Base-by-base conservation (phyloP, 2,113 vertebrate genomes). In the Xenopus laevis region DNA sequence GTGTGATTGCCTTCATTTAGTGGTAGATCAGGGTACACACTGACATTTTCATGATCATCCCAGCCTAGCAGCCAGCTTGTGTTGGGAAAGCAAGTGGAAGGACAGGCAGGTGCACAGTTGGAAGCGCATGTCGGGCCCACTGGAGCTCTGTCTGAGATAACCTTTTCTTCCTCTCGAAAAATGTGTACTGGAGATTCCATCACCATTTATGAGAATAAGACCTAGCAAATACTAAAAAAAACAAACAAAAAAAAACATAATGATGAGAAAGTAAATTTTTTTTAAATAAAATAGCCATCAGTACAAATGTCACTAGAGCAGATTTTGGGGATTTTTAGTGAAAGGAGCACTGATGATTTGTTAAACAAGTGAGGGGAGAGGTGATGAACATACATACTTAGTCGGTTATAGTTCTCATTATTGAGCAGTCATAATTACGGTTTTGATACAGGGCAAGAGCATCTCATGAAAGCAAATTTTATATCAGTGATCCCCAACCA, bases 181-280 rank as follows among this genome's bases (percentile, higher is more conserved):
- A 93, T 92, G 74, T 89, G 89, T 0, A 92, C 86, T 0, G 92
- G 89, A 13, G 83, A 79, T 75, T 89, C 92, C 92, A 93, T 92
- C 33, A 45, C 13, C 17, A 61, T 63, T 57, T 18, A 55, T 55
- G 16, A 13, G 23, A 63, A 23, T 15, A 53, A 68, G 10, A 9
- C 50, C 59, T 44, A 18, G 47, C 63, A 23, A 55, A 64, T 13
- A 47, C 65, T 47, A 52, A 10, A 65, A 17, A 65, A 2, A 27
- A 4, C 4, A 27, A 1, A 27, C 1, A 10, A 27, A 65, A 20
- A 45, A 5, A n/a, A 20, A 65, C 17, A 18, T 1, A 13, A 50
- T 27, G 23, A 16, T 12, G 47, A 13, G 47, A 50, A 50, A 50
- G 6, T 50, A 50, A 50, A 50, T 40, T 40, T 40, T 40, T 4